A percentile compares a stretch with the other conserved stretches of the same genome.
Conservation (phyloP, 1,140 invertebrate genomes). For the Drosophila ogumai region DNA sequence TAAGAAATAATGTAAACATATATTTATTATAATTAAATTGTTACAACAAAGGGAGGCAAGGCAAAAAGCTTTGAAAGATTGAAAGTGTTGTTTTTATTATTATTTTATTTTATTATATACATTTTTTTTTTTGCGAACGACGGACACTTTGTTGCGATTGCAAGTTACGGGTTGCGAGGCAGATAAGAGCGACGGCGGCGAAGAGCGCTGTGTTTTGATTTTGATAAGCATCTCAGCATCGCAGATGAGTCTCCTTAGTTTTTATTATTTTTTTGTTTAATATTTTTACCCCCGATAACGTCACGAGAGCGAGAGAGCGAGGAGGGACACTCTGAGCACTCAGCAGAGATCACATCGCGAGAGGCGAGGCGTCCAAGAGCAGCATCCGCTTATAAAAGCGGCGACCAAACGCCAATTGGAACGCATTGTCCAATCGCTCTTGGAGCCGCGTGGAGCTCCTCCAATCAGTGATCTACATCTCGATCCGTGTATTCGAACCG, state of each 20-base stretch:
- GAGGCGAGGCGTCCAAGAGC: neutral
- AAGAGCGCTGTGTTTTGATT: conserved; percentile 20
- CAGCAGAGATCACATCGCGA: neutral
- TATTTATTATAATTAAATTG: conserved; percentile 4
- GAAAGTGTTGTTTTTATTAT: conserved; percentile 4
- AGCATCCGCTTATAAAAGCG: conserved; percentile 66
- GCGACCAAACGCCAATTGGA: conserved; percentile 57
- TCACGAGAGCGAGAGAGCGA: conserved; percentile 13
- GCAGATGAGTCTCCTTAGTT: conserved; percentile 2
- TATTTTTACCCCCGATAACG: conserved; percentile 30
- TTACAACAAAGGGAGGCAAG: neutral
- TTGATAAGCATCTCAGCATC: conserved; percentile 31
- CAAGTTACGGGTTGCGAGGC: neutral
- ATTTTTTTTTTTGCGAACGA: neutral
- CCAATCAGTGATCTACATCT: conserved; percentile 65
- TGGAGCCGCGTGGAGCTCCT: conserved; percentile 81
- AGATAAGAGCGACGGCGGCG: conserved; percentile 18
- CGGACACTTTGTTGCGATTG: conserved; percentile 33
- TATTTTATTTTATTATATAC: neutral
- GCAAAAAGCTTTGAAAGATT: conserved; percentile 16
- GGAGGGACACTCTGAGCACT: neutral
- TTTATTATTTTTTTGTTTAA: neutral
- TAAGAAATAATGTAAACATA: neutral
- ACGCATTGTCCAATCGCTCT: conserved; percentile 81
- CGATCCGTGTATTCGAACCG: conserved; percentile 27